Base-by-base conservation (phyloP, 2,888 invertebrate species). In the Tricholauxania praeusta region DNA sequence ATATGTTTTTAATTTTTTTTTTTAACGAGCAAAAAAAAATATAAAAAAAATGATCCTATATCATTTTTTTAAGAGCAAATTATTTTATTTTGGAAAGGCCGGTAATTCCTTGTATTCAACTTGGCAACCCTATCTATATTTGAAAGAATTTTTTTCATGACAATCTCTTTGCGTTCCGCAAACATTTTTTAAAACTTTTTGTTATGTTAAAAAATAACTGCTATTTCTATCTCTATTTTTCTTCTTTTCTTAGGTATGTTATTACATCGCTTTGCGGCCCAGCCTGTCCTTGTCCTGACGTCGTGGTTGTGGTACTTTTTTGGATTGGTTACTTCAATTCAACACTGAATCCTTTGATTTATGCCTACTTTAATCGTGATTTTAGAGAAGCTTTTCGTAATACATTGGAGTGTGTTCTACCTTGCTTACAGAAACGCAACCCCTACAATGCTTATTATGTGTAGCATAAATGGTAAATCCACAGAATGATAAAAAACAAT, bases 321-420 rank as follows among this genome's bases (percentile, higher is more conserved):
- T 99, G 98, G 98, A 95, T 98, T 81, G 98, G 99, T 74, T 99
- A 99, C 89, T 96, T 96, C 89, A 98, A 98, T 89, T 96, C 96
- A 15, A 96, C 96, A 68, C 90, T 98, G 73, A 98, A 98, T 88
- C 98, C 98, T 1, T 89, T 98, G 78, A 96, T 98, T 82, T 97
- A 97, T 88, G 97, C 97, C 77, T 97, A 96, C 88, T 97, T 97
- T 89, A 97, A 97, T 88, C 91, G 96, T 59, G 98, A 99, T 88
- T 98, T 99, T 88, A 92, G 98, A 86, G 95, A 96, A 87, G 98
- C 98, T 75, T 98, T 98, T 89, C 95, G 95, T 88, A 95, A 95
- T 86, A 96, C 96, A 53, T 89, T 96, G 77, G 92, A 94, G 87
- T 94, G 94, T 85, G 93, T 94, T 32, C 89, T 96, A 83, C 98